These are phyloP conservation scores for Limnephilus marmoratus DNA, from an alignment of 2,888 invertebrate species.

Conservation along the genomic window DNA sequence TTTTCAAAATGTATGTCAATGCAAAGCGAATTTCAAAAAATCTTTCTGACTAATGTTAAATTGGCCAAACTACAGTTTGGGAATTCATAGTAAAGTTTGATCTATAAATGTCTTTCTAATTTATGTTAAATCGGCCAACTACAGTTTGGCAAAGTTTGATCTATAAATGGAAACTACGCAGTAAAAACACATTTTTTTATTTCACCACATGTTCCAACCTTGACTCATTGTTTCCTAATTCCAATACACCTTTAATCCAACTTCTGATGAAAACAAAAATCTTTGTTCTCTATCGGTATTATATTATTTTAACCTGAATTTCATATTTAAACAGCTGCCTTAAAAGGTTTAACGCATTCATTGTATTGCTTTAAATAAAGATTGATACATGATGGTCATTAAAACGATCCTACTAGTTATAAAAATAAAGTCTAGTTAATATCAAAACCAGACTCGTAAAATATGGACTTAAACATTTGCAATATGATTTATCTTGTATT, in stretches of 20 bases:
- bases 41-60: no score
- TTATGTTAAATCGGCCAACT: not conserved
- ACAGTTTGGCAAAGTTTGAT: not conserved
- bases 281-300: not conserved
- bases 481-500: no score
- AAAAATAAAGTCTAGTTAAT: not conserved
- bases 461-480: no score
- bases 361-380: not conserved
- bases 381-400: not conserved
- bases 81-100: not conserved
- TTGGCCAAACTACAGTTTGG: not conserved
- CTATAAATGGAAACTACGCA: conserved; percentile 2
- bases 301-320: not conserved
- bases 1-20: no score
- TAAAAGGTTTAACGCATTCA: not conserved
- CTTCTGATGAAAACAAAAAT: not conserved
- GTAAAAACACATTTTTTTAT: not conserved
- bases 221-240: not conserved
- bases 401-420: not conserved
- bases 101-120: not conserved
- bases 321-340: not conserved
- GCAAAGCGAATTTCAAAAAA: no score
- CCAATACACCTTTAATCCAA: not conserved
- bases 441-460: not conserved
- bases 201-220: not conserved